A percentile compares a stretch with the other conserved stretches of the same genome.
Evolutionary conservation across 1,140 invertebrate genomes (phyloP).

Genomic region (Aradophagus sp.): DNA sequence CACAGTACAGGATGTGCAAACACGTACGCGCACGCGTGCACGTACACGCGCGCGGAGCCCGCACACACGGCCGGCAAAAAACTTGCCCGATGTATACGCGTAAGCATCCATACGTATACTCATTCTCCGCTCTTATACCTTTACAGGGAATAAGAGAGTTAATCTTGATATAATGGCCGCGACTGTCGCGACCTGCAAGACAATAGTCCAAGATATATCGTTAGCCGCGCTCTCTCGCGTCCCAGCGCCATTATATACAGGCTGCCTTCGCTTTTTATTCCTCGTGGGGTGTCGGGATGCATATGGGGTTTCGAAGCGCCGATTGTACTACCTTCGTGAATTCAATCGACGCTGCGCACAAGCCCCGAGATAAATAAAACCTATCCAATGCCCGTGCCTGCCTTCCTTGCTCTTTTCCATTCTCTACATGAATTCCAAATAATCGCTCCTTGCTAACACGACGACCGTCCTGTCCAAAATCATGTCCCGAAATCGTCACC

Average conservation of each 20-base stretch:
- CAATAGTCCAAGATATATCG: constrained; percentile 75
- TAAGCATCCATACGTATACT: constrained; percentile 42
- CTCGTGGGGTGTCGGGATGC: constrained; percentile 60
- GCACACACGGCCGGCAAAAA: constrained; percentile 23
- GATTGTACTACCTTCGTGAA: constrained; percentile 60
- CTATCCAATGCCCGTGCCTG: constrained; percentile 41
- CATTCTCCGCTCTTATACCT: constrained; percentile 59
- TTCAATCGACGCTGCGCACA: constrained; percentile 56
- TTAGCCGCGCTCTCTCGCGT: constrained; percentile 69
- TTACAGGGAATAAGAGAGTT: constrained; percentile 71
- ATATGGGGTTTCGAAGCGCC: constrained; percentile 57
- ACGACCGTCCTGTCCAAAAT: constrained; percentile 43
- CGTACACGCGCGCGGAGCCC: constrained; percentile 9
- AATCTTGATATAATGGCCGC: constrained; percentile 75
- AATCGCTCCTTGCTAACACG: constrained; percentile 42
- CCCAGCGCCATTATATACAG: constrained; percentile 68
- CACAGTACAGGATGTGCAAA: constrained; percentile 40
- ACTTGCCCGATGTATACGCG: constrained; percentile 44
- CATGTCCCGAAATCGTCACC: constrained; percentile 38
- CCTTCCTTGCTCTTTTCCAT: constrained; percentile 45
- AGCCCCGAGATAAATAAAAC: constrained; percentile 57
- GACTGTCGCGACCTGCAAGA: constrained; percentile 73
- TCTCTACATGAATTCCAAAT: constrained; percentile 49
- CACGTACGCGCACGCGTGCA: constrained; percentile 14
- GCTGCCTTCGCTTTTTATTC: constrained; percentile 57